Conservation (phyloP, 2,888 invertebrate species). For the Rotaria macrura region DNA sequence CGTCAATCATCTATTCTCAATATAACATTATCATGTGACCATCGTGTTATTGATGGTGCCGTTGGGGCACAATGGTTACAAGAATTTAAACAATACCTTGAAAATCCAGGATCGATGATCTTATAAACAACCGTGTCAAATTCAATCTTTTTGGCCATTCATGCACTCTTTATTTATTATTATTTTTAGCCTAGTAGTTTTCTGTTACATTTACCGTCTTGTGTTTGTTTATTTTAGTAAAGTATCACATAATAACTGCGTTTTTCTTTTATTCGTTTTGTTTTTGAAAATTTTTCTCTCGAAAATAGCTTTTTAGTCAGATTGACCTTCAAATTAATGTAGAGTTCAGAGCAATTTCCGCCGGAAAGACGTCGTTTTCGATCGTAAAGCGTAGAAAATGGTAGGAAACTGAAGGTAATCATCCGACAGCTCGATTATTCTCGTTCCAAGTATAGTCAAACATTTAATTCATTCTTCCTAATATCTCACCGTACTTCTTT, state of each 20-base stretch:
- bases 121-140: constrained; percentile 3
- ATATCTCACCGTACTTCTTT: too few relatives aligned
- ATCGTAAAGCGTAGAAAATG: too few relatives aligned
- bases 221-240: neutral
- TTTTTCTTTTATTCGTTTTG: too few relatives aligned
- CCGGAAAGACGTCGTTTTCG: too few relatives aligned
- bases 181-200: neutral
- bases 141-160: neutral
- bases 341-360: too few relatives aligned
- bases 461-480: too few relatives aligned
- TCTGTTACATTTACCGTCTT: neutral
- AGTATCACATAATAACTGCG: neutral
- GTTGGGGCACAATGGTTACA: constrained; percentile 90
- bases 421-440: too few relatives aligned
- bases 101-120: constrained; percentile 78
- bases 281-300: too few relatives aligned
- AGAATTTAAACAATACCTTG: constrained; percentile 73
- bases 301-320: too few relatives aligned
- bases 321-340: too few relatives aligned
- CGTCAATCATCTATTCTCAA: constrained; percentile 62
- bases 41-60: constrained; percentile 92
- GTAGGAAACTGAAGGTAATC: too few relatives aligned
- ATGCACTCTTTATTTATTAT: neutral
- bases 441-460: too few relatives aligned
- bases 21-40: constrained; percentile 90